Conservation (phyloP, 2,888 invertebrate genomes). For the Eilema griseolum region DNA sequence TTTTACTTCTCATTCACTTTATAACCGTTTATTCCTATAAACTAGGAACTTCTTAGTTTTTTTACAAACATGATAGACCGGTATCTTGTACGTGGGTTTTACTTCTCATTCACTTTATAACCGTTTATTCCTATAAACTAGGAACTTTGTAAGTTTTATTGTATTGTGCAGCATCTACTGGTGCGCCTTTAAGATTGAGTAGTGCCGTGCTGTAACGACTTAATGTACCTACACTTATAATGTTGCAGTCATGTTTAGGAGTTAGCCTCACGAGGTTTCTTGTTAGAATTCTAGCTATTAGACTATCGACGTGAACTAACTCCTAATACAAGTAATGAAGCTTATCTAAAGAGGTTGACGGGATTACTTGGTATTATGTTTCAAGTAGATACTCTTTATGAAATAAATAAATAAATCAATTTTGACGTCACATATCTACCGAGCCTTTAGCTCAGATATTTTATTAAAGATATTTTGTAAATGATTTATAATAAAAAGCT, state of each 20-base stretch:
- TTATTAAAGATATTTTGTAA: too few species aligned
- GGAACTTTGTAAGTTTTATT: background rate
- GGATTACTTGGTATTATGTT: too few species aligned
- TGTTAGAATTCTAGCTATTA: too few species aligned
- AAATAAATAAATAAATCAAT: background rate
- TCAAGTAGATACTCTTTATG: too few species aligned
- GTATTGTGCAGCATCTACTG: background rate
- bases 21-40: background rate
- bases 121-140: background rate
- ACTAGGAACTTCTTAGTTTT: too few species aligned
- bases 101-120: background rate
- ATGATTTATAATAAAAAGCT: too few species aligned
- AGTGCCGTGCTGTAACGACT: background rate
- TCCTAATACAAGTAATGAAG: too few species aligned
- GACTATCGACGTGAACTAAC: too few species aligned
- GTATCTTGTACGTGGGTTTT: background rate
- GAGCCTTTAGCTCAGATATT: too few species aligned
- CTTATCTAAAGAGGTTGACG: too few species aligned
- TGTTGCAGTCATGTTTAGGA: background rate
- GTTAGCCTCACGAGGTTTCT: too few species aligned
- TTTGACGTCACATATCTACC: too few species aligned
- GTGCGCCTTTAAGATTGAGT: background rate
- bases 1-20: background rate
- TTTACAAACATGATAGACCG: conserved; percentile 34
- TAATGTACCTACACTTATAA: background rate